Evolutionary conservation across 2,888 invertebrate species (phyloP), one percentile per base, ranked within the genome.

Genomic region (Sericinus montela): DNA sequence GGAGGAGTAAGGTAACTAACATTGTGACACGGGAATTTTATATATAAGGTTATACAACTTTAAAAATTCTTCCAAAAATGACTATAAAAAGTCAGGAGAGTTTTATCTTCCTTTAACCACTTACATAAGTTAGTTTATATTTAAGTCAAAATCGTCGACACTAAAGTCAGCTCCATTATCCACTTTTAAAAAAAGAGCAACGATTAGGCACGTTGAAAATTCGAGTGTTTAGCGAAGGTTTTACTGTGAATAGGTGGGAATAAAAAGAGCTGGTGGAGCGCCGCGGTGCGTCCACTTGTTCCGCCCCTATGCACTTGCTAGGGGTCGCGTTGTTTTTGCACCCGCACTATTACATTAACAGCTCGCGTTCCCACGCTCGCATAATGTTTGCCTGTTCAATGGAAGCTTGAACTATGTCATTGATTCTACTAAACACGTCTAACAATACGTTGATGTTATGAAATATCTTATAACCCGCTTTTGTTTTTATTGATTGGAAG

Each of bases 291-390:
- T 71, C 70, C 80, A 85, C 83, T 82, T 81, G 85, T 86, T 83
- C 75, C 83, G 87, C 88, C 88, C 87, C 80, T 84, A 87, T 88
- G 84, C 87, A 83, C 86, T 84, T 81, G 80, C 63, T 56, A 63
- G 62, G 63, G 72, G 82, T 48, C 69, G 32, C 11, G 66, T 69
- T 69, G 69, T 85, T 86, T 87, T 87, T 87, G 85, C 87, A 81
- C 77, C 81, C 75, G 72, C 69, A 73, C 72, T 58, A 71, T 72
- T 72, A 74, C 69, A 63, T 65, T 59, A 69, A 74, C 69, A 59
- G 55, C 46, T 62, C 59, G 55, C 65, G 67, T 87, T 88, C 87
- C 81, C 87, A 88, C 87, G 87, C 48, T 60, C 53, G 51, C 5
- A 56, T 47, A 30, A 62, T 70, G 72, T 74, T 72, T 69, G 69